These are phyloP conservation scores for Charina bottae DNA, from an alignment of 2,113 vertebrate genomes.

Conservation along the genomic window DNA sequence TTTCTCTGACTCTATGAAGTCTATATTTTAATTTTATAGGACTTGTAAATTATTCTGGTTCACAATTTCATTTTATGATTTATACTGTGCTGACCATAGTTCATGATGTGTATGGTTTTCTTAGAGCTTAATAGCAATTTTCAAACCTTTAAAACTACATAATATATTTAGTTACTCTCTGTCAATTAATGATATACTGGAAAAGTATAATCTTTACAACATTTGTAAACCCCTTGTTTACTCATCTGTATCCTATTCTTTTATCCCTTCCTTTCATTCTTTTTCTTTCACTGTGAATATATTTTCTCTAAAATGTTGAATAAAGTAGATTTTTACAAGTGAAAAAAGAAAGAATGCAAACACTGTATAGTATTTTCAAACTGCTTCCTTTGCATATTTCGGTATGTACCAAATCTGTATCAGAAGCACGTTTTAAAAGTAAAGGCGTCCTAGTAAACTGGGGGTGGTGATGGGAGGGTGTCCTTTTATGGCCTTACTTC, in stretches of 20 bases:
- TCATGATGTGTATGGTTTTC: neutral
- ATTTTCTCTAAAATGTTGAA: neutral
- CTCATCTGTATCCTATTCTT: neutral
- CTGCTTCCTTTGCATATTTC: slow-evolving; percentile 26
- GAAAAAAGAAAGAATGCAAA: slow-evolving; percentile 17
- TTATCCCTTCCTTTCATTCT: neutral
- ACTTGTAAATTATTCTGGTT: neutral
- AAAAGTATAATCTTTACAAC: neutral
- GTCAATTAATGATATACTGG: neutral
- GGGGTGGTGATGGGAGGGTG: neutral
- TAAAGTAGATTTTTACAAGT: neutral
- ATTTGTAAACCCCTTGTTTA: neutral
- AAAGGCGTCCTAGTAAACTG: slow-evolving; percentile 26
- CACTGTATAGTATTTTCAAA: slow-evolving; percentile 50
- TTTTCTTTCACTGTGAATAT: neutral
- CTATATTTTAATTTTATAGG: neutral
- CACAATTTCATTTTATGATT: neutral
- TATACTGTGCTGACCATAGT: neutral
- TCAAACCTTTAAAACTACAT: neutral
- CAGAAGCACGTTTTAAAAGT: slow-evolving; percentile 10
- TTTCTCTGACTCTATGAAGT: neutral
- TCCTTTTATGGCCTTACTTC: slow-evolving; percentile 24
- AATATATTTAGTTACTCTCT: neutral
- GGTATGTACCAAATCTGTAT: slow-evolving; percentile 27
- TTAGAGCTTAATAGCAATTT: neutral